Conservation (phyloP, 1,140 invertebrate genomes). For the Campoletis sonorensis region DNA sequence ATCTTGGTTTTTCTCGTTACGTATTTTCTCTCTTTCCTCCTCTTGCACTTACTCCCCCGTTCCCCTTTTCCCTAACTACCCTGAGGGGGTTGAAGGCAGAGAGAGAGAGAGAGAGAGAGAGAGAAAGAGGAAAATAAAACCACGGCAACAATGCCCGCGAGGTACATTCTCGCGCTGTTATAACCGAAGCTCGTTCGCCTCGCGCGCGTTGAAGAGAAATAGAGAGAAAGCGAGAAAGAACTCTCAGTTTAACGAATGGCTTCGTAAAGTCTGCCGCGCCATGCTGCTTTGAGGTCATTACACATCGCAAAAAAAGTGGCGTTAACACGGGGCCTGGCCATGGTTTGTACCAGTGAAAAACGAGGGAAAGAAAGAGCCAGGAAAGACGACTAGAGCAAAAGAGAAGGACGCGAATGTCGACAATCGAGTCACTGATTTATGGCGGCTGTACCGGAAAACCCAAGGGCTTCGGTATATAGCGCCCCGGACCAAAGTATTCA, state of each 20-base stretch:
- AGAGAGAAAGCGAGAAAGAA: slow-evolving; percentile 43
- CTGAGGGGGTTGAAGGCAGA: neutral
- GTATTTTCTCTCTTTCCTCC: slow-evolving; percentile 39
- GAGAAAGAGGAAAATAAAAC: slow-evolving; percentile 1
- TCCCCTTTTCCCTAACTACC: slow-evolving; percentile 25
- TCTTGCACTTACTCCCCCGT: slow-evolving; percentile 41
- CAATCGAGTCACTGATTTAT: slow-evolving; percentile 59
- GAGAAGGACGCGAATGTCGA: slow-evolving; percentile 40
- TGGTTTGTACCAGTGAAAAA: slow-evolving; percentile 40
- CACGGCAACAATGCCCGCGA: slow-evolving; percentile 51
- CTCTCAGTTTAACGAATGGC: slow-evolving; percentile 63
- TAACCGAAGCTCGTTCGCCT: slow-evolving; percentile 52
- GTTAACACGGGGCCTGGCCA: slow-evolving; percentile 52
- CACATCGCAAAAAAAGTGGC: slow-evolving; percentile 60
- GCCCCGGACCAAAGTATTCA: slow-evolving; percentile 21
- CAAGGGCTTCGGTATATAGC: slow-evolving; percentile 38
- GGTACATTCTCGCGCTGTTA: slow-evolving; percentile 52
- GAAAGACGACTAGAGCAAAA: slow-evolving; percentile 17
- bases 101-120: neutral
- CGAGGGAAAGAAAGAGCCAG: slow-evolving; percentile 17
- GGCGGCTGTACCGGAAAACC: slow-evolving; percentile 55
- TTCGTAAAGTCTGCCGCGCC: slow-evolving; percentile 60
- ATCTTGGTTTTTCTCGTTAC: slow-evolving; percentile 48
- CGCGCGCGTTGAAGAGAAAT: slow-evolving; percentile 30
- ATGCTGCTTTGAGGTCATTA: slow-evolving; percentile 63